phyloP scores from a whole-genome alignment of 1,140 invertebrate species.

The Cryptotermes secundus region DNA sequence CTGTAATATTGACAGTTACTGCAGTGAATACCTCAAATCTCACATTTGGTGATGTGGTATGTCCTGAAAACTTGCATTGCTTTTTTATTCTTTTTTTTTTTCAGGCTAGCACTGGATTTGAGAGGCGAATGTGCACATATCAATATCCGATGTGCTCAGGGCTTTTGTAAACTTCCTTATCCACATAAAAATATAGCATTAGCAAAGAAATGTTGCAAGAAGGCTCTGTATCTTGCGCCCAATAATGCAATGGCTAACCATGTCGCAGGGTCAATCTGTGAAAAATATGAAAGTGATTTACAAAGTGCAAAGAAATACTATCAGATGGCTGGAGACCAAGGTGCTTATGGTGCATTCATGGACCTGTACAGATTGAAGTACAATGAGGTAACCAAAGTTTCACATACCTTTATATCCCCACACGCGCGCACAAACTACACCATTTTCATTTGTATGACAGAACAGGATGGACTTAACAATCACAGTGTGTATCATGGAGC shows the following conservation, averaged over 20 bases:
- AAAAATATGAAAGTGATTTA: not conserved
- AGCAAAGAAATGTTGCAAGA: conserved; percentile 26
- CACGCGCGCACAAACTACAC: no score
- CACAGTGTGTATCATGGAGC: no score
- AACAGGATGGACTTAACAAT: no score
- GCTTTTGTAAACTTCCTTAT: conserved; percentile 20
- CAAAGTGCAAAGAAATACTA: conserved; percentile 26
- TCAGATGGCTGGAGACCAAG: conserved; percentile 24
- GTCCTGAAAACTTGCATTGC: not conserved
- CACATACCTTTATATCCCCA: no score
- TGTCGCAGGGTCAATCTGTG: not conserved
- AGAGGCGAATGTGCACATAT: conserved; percentile 8
- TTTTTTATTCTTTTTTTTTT: not conserved
- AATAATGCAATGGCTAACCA: conserved; percentile 32
- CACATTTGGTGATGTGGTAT: no score
- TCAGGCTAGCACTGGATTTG: conserved; percentile 10
- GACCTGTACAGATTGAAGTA: conserved; percentile 23
- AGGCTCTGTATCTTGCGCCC: conserved; percentile 24
- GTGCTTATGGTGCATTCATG: conserved; percentile 26
- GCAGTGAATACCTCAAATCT: no score
- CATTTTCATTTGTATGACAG: no score
- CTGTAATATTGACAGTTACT: no score
- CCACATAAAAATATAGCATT: conserved; percentile 14
- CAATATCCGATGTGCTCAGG: conserved; percentile 30
- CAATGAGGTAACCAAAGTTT: not conserved